Conservation (phyloP, 2,113 vertebrate genomes). For the Ramphastos sulfuratus region DNA sequence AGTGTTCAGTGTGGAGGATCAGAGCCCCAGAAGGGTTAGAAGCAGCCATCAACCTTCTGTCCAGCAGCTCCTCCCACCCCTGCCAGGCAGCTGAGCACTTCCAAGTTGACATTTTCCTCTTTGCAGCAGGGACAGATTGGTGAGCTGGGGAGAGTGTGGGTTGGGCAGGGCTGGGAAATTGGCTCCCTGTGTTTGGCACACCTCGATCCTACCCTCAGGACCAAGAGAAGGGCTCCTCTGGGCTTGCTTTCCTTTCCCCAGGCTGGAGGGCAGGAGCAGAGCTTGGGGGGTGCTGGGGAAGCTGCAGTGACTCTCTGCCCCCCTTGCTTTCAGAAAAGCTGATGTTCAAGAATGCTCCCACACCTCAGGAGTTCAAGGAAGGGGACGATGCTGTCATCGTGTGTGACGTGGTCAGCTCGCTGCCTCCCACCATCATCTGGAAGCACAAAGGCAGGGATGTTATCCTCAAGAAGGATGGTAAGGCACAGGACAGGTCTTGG, state of each 20-base stretch:
- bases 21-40: rapidly evolving
- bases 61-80: not conserved
- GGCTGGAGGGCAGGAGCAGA: not conserved
- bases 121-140: not conserved
- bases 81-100: not conserved
- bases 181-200: not conserved
- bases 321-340: constrained; percentile 86
- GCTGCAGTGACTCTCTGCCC: not conserved
- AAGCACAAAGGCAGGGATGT: constrained; percentile 90
- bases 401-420: constrained; percentile 91
- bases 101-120: not conserved
- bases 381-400: constrained; percentile 90
- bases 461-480: constrained; percentile 93
- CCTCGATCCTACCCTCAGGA: rapidly evolving
- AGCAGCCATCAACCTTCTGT: not conserved
- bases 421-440: constrained; percentile 94
- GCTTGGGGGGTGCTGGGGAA: not conserved
- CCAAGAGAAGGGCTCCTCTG: not conserved
- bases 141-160: not conserved
- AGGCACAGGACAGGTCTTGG: constrained; percentile 24
- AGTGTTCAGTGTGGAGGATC: not conserved
- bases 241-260: not conserved
- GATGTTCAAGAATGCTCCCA: constrained; percentile 93
- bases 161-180: not conserved
- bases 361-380: constrained; percentile 94